Percentiles rank a stretch among this genome's conserved stretches.
Conservation (phyloP, 2,888 invertebrate genomes). For the Stramonita haemastoma region DNA sequence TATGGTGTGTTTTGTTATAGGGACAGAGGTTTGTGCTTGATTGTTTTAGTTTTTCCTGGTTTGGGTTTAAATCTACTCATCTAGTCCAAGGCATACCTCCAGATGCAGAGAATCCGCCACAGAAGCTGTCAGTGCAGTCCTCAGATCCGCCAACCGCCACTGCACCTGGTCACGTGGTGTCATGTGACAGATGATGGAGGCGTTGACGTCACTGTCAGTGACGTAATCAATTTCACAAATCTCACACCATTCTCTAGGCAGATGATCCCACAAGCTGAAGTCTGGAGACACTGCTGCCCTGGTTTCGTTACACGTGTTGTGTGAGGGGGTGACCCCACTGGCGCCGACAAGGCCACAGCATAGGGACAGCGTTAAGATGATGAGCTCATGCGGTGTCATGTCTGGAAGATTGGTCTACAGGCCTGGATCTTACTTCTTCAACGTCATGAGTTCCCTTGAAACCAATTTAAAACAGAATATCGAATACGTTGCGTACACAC, state of each 20-base stretch:
- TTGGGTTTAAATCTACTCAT: too few species aligned
- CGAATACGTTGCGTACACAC: neutral
- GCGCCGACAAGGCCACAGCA: neutral
- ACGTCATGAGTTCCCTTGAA: neutral
- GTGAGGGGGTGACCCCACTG: neutral
- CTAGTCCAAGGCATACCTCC: neutral
- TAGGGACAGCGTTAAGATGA: neutral
- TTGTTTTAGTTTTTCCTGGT: too few species aligned
- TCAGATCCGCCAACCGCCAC: conserved; percentile 35
- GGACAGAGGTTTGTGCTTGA: too few species aligned
- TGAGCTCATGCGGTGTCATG: neutral
- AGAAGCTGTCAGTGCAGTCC: neutral
- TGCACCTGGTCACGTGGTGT: conserved; percentile 2
- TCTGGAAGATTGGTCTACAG: too few species aligned
- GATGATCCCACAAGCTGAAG: neutral
- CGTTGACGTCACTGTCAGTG: conserved; percentile 11
- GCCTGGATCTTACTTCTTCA: neutral
- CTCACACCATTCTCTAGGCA: neutral
- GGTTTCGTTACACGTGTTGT: neutral
- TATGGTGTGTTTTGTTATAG: too few species aligned
- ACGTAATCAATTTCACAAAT: neutral
- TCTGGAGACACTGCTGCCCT: neutral
- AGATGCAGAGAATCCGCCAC: neutral
- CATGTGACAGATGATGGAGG: conserved; percentile 32
- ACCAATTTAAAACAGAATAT: neutral